Evolutionary conservation across 2,113 vertebrate species (phyloP), one percentile per base, ranked within the genome.

Genomic region (Petromus typicus): DNA sequence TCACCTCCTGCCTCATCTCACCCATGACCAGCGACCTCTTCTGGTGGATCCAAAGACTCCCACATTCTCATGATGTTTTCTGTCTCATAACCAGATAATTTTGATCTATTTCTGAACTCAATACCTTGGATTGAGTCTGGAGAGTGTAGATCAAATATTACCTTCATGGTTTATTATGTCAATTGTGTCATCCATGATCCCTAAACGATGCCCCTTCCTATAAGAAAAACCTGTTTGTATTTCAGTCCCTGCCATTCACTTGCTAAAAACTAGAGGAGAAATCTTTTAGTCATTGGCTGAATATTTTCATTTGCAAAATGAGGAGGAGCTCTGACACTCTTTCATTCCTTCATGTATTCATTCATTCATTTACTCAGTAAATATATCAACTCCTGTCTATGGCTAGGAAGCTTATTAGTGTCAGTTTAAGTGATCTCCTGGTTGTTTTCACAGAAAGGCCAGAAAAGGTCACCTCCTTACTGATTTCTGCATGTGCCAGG

Each of bases 31-130:
- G 4, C 57, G 20, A 71, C 4, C 13, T 91, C n/a, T 75, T 86
- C 34, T 14, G 30, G 10, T 61, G 80, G 40, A 48, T 82, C 27
- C 82, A 45, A 89, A 45, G n/a, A 85, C 34, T n/a, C 78, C 3
- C 48, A 37, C 2, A 2, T 7, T 16, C 8, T 51, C 27, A 2
- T 51, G 54, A 9, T 71, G 4, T 63, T 86, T 67, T 18, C n/a
- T 90, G 2, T 75, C 43, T 82, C 1, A 22, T 27, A 18, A 23
- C 40, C 86, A 56, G 18, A 75, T 94, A 37, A 61, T 95, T 86
- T 91, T 91, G 30, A 76, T 61, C 95, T 71, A 59, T n/a, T 76
- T 84, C 83, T 48, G 54, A 84, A 54, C 6, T 89, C 16, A 76
- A 16, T 61, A 86, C 45, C 4, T 22, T 82, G 22, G 51, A 59